Base-by-base conservation (phyloP, 30 jellyfish, hydroid and myxozoan species). In the Hydra vulgaris region DNA sequence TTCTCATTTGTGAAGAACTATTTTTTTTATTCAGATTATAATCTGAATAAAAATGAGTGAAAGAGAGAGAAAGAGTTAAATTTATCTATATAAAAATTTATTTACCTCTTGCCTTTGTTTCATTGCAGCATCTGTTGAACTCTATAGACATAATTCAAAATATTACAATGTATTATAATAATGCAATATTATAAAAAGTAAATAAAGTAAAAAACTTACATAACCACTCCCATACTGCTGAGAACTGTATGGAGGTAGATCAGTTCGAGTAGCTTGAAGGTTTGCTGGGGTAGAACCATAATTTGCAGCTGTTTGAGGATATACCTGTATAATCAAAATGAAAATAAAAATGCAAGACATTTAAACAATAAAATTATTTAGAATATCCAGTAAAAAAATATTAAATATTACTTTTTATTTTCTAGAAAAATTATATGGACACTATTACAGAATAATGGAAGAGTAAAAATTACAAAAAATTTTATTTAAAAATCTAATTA, bases 51-150 rank as follows among this genome's bases (percentile, higher is more conserved):
- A n/a, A n/a, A n/a, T n/a, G n/a, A n/a, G n/a, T n/a, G n/a, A n/a
- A n/a, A n/a, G n/a, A n/a, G n/a, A n/a, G n/a, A n/a, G n/a, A n/a
- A n/a, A n/a, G n/a, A n/a, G n/a, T n/a, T 20, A 20, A 69, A 69
- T 69, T 1, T 1, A 40, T 3, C 61, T 3, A 40, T 40, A 3
- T 40, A 3, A 40, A 40, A 40, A 40, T 3, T 12, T 40, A 3
- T 12, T 3, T 69, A 69, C 76, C 81, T 78, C 82, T 21, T 74
- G 82, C 25, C 82, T 74, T 68, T n/a, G 82, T 7, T 74, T 61
- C 82, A 74, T 74, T 25, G 66, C 8, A 21, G 82, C 82, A 24
- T 24, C 82, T 16, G 24, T 23, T 24, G 54, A 53, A 24, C 66
- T 20, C 82, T 69, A 1, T 20, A 69, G 71, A 56, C 17, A n/a